Evolutionary conservation across 2,113 vertebrate genomes (phyloP).

Genomic region (Megalops atlanticus): DNA sequence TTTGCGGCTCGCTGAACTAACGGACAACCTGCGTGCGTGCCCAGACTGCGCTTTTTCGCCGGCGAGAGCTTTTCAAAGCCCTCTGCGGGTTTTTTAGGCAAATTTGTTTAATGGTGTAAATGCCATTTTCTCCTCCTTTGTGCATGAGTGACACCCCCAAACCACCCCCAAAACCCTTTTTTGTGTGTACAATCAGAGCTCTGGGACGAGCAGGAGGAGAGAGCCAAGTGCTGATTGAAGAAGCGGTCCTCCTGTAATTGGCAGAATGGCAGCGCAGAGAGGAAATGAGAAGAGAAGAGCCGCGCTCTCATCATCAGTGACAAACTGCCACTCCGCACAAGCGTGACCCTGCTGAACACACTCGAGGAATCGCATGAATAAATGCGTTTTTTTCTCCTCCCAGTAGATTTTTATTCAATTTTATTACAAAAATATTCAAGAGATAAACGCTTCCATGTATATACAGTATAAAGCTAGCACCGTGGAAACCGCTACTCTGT

Average conservation of each 20-base stretch:
- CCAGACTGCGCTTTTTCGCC: background rate
- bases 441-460: slow-evolving; percentile 10
- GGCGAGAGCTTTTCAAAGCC: background rate
- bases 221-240: background rate
- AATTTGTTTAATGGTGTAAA: background rate
- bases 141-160: background rate
- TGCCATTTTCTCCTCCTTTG: background rate
- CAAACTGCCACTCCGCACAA: background rate
- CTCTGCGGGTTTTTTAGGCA: background rate
- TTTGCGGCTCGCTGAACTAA: background rate
- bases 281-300: background rate
- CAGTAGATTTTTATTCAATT: background rate
- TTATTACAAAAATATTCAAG: slow-evolving; percentile 38
- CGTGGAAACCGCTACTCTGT: background rate
- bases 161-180: background rate
- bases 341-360: background rate
- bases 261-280: background rate
- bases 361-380: background rate
- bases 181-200: background rate
- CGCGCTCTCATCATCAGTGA: background rate
- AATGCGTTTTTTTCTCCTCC: background rate
- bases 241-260: background rate
- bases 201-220: background rate
- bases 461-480: slow-evolving; percentile 24
- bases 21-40: background rate